Percentiles rank a stretch among this genome's conserved stretches.
phyloP scores from a whole-genome alignment of 2,888 invertebrate species.

The Ptilodon capucinus region DNA sequence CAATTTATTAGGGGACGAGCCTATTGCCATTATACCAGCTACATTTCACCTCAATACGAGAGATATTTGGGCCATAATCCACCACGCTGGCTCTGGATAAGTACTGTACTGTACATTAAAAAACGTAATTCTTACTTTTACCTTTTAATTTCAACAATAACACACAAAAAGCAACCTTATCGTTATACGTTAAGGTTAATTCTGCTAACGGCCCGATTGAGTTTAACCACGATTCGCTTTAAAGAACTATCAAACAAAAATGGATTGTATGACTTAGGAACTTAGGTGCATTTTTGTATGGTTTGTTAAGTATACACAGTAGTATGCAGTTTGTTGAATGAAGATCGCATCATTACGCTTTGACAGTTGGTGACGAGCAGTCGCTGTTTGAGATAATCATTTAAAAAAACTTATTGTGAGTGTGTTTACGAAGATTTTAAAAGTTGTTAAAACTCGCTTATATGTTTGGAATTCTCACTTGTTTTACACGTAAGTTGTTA shows the following conservation, averaged over 20 bases:
- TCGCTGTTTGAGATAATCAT: conserved; percentile 11
- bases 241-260: not conserved
- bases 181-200: fast-evolving
- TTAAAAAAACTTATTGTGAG: not conserved
- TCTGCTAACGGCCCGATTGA: not conserved
- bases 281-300: conserved; percentile 9
- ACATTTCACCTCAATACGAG: too few species aligned
- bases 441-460: too few species aligned
- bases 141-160: conserved; percentile 11
- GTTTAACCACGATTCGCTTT: conserved; percentile 2
- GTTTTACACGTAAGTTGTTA: not conserved
- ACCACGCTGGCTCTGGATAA: too few species aligned
- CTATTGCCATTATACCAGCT: too few species aligned
- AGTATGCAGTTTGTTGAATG: conserved; percentile 25
- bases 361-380: conserved; percentile 30
- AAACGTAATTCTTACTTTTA: conserved; percentile 32
- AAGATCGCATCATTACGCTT: conserved; percentile 33
- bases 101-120: conserved; percentile 10
- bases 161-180: conserved; percentile 2
- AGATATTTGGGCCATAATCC: too few species aligned
- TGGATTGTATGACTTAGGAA: fast-evolving
- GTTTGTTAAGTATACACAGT: conserved; percentile 10
- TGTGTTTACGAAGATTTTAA: not conserved
- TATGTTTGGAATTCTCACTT: not conserved
- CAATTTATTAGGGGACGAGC: too few species aligned